Conservation (phyloP, 2,797 vertebrate genomes). For the Betta splendens region DNA sequence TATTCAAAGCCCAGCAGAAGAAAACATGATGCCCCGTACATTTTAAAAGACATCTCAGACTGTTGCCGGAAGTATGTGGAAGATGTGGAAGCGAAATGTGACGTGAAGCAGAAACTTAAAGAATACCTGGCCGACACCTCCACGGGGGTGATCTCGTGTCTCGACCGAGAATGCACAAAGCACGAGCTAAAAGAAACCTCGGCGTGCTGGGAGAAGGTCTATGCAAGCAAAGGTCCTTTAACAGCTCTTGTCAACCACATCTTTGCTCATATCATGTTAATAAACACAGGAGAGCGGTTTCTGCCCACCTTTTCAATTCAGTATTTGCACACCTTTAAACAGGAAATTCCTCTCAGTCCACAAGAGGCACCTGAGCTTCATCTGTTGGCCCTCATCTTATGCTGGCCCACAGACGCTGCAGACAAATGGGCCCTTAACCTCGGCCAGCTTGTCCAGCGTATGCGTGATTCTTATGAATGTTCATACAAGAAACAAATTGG, state of each 20-base stretch:
- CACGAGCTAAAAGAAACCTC: neutral
- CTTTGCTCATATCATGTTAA: constrained; percentile 9
- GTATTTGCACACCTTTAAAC: rapidly evolving
- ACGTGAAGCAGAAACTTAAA: too few relatives aligned
- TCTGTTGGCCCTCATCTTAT: constrained; percentile 17
- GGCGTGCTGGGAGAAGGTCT: constrained; percentile 17
- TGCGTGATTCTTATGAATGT: too few relatives aligned
- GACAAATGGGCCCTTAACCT: neutral
- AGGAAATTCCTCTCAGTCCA: neutral
- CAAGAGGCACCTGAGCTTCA: constrained; percentile 16
- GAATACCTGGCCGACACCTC: neutral
- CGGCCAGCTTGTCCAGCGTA: neutral
- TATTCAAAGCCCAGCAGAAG: constrained; percentile 11
- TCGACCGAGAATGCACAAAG: constrained; percentile 2
- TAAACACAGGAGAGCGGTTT: neutral
- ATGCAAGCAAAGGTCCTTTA: neutral
- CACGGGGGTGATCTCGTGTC: neutral
- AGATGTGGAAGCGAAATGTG: neutral
- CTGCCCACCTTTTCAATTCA: too few relatives aligned
- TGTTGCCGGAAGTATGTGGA: constrained; percentile 8
- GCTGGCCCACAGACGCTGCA: too few relatives aligned
- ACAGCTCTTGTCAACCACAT: neutral
- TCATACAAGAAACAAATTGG: too few relatives aligned
- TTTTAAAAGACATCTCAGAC: neutral
- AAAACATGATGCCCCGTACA: neutral